Base-by-base conservation (phyloP, 2,797 vertebrate genomes). In the Sebastes oblongus region DNA sequence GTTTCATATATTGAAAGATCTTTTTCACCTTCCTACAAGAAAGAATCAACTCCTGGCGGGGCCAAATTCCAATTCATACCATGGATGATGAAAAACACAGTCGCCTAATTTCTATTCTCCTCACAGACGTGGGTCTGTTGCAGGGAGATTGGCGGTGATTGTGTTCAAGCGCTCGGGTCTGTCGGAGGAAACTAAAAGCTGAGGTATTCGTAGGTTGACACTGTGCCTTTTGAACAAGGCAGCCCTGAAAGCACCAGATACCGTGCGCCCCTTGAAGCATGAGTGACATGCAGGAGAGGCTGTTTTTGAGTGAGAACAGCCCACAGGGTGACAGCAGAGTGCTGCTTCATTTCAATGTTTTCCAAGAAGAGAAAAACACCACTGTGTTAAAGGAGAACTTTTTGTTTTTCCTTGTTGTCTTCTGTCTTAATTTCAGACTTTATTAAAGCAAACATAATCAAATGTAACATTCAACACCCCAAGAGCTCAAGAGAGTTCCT, bases 261-360 rank as follows among this genome's bases (percentile, higher is more conserved):
- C 56, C 58, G 30, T 55, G 77, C 72, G 59, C 55, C 42, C 34
- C 81, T 71, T 71, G 75, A 86, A 86, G 66, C 59, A 71, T 62
- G 85, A 91, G 76, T 82, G 80, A 78, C 80, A 61, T 72, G 64
- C 65, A 77, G 58, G 70, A 87, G 77, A 86, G 69, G 52, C 13
- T 11, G 11, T 58, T 62, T 76, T 72, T 73, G 46, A 81, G 69
- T 25, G 71, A 69, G 71, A 83, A 68, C 62, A 54, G 74, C 72
- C 52, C 56, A 69, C 74, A 64, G 73, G 68, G 66, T 61, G 55
- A 78, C 39, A 72, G 65, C n/a, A 22, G 66, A 25, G 30, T 5
- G n/a, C 66, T 50, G 72, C 77, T 80, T 81, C 25, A 72, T 75
- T 84, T 85, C 9, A 68, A 5, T 39, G 64, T 73, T 76, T 59